Evolutionary conservation across 1,140 invertebrate genomes (phyloP), one percentile per base, ranked within the genome.

Genomic region (Anoplolepis gracilipes): DNA sequence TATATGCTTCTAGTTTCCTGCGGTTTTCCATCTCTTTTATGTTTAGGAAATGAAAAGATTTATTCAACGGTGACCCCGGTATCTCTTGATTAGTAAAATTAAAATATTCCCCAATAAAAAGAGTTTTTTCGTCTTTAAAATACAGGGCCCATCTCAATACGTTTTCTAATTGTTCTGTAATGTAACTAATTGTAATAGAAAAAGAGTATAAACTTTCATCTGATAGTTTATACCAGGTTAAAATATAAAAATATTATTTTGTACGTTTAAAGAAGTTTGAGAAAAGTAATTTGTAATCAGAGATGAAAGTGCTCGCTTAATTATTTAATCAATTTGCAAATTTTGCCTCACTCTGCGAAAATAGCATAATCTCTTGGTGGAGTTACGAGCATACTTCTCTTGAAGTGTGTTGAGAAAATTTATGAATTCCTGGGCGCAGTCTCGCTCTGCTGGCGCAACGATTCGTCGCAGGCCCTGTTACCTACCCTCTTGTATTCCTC

Each of bases 401-500:
- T 61, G 30, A 79, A 81, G 53, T 13, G 64, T 10, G 28, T 62
- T 7, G 42, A n/a, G n/a, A 39, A 49, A 84, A 84, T 77, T 84
- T 84, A 84, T 77, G 72, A 77, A 84, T 84, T 77, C 36, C 49
- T 62, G n/a, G 22, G 10, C 16, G 81, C 28, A 57, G 22, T 57
- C 49, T 28, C 42, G 42, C 22, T 49, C 46, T 36, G 49, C n/a
- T 5, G 25, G 19, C 30, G 62, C 62, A 25, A 77, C 75, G 70
- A 84, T 84, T 84, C 55, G 57, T 84, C 72, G 81, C 72, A 64
- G 72, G 19, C 39, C 28, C 5, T 36, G 55, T 69, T 39, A 49
- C 62, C 79, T 39, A 49, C 62, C 22, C 33, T 76, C 72, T 49
- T 76, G 46, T 49, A 46, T 8, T 36, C 53, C 33, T n/a, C 57